Percentiles rank a stretch among this genome's conserved stretches.
These are phyloP conservation scores for Mamestra configurata DNA, from an alignment of 1,140 invertebrate species.

Conservation along the genomic window DNA sequence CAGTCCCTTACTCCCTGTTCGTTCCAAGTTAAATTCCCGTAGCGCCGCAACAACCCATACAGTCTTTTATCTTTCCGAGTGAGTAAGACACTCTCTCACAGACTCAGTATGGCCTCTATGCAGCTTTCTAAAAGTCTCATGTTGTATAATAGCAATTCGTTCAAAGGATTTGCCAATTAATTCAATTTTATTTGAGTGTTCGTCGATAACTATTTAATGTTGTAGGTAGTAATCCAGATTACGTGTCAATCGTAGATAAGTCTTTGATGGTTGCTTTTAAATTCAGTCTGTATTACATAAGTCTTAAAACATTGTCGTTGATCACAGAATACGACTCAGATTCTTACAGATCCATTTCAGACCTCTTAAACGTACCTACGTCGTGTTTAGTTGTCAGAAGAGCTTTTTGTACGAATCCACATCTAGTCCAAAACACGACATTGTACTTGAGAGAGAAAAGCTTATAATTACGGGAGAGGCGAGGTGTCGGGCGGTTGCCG, in stretches of 20 bases:
- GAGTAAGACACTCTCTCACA: not conserved
- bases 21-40: not conserved
- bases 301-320: not conserved
- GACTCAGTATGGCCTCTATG: not conserved
- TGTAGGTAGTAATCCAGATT: not conserved
- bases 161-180: not conserved
- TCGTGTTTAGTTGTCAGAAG: not conserved
- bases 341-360: no score
- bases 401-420: conserved; percentile 10
- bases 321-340: not conserved
- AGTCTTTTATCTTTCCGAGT: not conserved
- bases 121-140: not conserved
- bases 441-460: conserved; percentile 43
- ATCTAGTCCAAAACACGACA: conserved; percentile 42
- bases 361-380: not conserved
- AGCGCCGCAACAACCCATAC: not conserved
- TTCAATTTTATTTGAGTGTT: not conserved
- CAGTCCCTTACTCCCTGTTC: not conserved
- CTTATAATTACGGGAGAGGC: conserved; percentile 68
- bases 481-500: conserved; percentile 51
- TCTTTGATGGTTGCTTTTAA: not conserved
- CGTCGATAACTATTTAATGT: not conserved
- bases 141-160: conserved; percentile 18
- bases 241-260: not conserved
- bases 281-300: not conserved